These are phyloP conservation scores for Myopa tessellatipennis DNA, from an alignment of 2,888 invertebrate species.

Conservation along the genomic window DNA sequence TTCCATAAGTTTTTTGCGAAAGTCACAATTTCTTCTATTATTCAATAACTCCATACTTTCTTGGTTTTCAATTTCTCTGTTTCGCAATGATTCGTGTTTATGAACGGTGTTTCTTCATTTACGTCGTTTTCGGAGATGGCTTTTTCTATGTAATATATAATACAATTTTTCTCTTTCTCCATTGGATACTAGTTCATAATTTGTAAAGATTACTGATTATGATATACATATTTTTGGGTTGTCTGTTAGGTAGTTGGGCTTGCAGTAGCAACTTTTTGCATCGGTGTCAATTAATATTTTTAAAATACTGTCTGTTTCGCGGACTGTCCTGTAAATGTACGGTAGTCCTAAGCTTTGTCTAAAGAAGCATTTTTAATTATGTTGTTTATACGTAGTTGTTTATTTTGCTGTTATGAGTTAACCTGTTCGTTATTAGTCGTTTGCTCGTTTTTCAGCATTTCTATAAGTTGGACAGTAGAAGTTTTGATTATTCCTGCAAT, in stretches of 20 bases:
- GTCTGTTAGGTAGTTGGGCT: neutral
- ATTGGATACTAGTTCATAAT: neutral
- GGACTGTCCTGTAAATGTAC: neutral
- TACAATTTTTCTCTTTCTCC: neutral
- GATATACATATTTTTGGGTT: neutral
- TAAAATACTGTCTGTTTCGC: neutral
- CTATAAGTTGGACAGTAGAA: neutral
- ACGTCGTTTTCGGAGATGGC: neutral
- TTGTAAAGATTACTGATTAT: neutral
- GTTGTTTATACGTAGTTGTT: neutral
- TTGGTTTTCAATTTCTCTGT: neutral
- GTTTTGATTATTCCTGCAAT: neutral
- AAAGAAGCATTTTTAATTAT: slow-evolving; percentile 12
- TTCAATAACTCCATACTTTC: neutral
- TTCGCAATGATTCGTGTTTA: neutral
- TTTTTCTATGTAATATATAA: neutral
- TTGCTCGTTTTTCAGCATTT: neutral
- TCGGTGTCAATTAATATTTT: slow-evolving; percentile 9
- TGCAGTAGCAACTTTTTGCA: slow-evolving; percentile 12
- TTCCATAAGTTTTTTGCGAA: neutral
- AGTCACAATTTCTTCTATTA: neutral
- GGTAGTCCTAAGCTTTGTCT: slow-evolving; percentile 8
- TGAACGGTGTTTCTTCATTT: neutral
- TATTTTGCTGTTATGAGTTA: neutral
- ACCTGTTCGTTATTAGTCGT: neutral